Base-by-base conservation (phyloP, 2,888 invertebrate species). In the Tipula confusa region DNA sequence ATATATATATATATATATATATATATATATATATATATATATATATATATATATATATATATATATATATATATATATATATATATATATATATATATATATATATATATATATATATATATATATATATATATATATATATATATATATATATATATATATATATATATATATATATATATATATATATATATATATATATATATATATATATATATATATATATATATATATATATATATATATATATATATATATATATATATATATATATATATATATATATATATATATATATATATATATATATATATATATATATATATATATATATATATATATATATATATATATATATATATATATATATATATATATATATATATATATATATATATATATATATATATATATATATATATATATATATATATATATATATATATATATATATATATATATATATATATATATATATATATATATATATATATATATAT, bases 161-260 rank as follows among this genome's bases (percentile, higher is more conserved):
- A 11, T 36, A 36, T 36, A 36, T 36, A 36, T 31, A 31, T 31
- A 7, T 31, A 31, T 31, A 31, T 31, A 31, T 31, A 31, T 31
- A 48, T 48, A 48, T 48, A 48, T 11, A 48, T n/a, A 48, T 48
- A 48, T 48, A 48, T 48, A 48, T 48, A 48, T 48, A 48, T 48
- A 48, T 48, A 48, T 48, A 48, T 48, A 48, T 48, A 11, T 48
- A 48, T 48, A 48, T 48, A 48, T 48, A 48, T 48, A 48, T 48
- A 48, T 11, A 48, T 48, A 48, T 48, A 48, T 79, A 18, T 79
- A 79, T 24, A 79, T 79, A 79, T 18, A 79, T 79, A 79, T 18
- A 79, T 79, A 79, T 79, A 79, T 79, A 79, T 79, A 79, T 79
- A 79, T 79, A 79, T 79, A 79, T 79, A 79, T 79, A 79, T 79